Evolutionary conservation across 2,113 vertebrate genomes (phyloP).

Genomic region (Panthera leo): DNA sequence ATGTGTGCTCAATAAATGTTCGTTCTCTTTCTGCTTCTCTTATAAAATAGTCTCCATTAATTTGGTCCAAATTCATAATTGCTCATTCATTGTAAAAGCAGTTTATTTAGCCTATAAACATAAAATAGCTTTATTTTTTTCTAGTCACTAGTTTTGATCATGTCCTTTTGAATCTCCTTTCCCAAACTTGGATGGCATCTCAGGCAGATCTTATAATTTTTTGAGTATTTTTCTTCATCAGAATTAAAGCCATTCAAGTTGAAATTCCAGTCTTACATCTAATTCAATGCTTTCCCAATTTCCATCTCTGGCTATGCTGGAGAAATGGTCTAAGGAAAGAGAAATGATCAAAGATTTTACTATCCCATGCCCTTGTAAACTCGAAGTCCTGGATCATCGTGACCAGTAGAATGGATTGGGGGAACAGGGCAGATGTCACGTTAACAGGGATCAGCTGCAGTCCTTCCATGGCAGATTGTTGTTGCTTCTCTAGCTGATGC

Average conservation of each 20-base stretch:
- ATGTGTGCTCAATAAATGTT: background rate
- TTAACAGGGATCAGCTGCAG: background rate
- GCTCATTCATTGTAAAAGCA: background rate
- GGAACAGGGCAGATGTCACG: rapidly evolving
- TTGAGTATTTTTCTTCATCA: background rate
- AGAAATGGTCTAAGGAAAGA: background rate
- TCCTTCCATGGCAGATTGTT: rapidly evolving
- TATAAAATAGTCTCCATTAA: background rate
- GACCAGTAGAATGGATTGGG: background rate
- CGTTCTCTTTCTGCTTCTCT: background rate
- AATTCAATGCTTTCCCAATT: background rate
- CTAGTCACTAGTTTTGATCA: background rate
- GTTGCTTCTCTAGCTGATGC: too few relatives aligned
- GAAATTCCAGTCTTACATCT: background rate
- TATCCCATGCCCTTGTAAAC: background rate
- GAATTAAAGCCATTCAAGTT: background rate
- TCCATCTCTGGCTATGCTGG: background rate
- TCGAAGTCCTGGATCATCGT: rapidly evolving
- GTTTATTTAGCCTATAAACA: background rate
- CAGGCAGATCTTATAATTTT: background rate
- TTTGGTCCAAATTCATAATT: background rate
- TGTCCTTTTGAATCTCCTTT: background rate
- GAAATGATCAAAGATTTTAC: background rate
- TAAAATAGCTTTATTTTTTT: background rate
- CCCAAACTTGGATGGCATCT: background rate